Evolutionary conservation across 2,113 vertebrate species (phyloP), one percentile per base, ranked within the genome.

Genomic region (Heloderma charlesbogerti): DNA sequence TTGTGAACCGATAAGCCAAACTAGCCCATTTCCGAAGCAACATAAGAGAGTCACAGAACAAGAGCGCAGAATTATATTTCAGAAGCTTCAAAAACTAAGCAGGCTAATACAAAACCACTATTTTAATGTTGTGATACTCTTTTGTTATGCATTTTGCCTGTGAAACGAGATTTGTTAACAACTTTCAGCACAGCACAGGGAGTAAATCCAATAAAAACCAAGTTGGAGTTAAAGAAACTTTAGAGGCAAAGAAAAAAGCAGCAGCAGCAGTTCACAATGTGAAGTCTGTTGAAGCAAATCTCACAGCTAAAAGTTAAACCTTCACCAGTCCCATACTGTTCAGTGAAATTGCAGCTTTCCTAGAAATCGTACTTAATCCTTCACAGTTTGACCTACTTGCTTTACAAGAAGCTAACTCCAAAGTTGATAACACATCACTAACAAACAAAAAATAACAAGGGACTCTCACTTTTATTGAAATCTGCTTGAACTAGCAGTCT

Each of bases 401-500:
- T 37, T 82, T 40, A 75, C 67, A 89, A 67, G 37, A 13, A 54
- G n/a, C n/a, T 37, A 75, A 37, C 29, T 25, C 51, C n/a, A 8
- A 37, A 78, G 40, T 4, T 7, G 91, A 45, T 80, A 48, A 34
- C 37, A 84, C 18, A 86, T 9, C 25, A 18, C 9, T 7, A 67
- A 13, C 40, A 27, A 31, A 29, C 40, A 27, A 20, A 9, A 10
- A 43, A n/a, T 37, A 69, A 16, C 4, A 1, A 0, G 20, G 22
- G 3, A 0, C 15, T 92, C 96, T 97, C 96, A 98, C 98, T 95
- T 77, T 95, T 22, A 87, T 81, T 13, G 71, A 90, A 51, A 29
- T 94, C 90, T 0, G 94, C 92, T 2, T 29, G 88, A 0, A 98
- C 94, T 40, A 97, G 97, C 91, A 99, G 40, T n/a, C 98, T 95